Percentiles rank a stretch among this genome's conserved stretches.
phyloP scores from a whole-genome alignment of 2,888 invertebrate genomes.

The Marronus borbonicus region DNA sequence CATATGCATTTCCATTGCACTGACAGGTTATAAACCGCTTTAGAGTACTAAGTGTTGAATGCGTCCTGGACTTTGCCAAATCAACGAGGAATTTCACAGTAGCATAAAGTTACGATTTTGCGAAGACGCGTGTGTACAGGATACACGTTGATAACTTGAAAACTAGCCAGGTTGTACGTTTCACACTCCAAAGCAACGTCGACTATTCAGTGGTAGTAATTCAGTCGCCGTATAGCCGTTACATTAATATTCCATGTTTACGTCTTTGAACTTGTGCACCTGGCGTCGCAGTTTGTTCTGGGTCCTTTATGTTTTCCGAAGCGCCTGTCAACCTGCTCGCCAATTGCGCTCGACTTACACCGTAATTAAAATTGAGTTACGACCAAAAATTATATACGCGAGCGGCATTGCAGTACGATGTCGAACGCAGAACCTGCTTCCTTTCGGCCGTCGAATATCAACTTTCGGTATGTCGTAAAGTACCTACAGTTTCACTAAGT shows the following conservation, averaged over 20 bases:
- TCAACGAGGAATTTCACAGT: not conserved
- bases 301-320: conserved; percentile 33
- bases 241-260: conserved; percentile 55
- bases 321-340: conserved; percentile 41
- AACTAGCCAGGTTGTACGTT: not conserved
- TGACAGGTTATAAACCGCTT: not conserved
- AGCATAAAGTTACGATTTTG: not conserved
- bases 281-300: conserved; percentile 52
- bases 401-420: not conserved
- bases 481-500: not conserved
- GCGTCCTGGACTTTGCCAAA: not conserved
- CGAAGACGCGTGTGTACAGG: not conserved
- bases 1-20: too few species aligned
- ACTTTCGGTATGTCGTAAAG: conserved; percentile 12
- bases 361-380: conserved; percentile 49
- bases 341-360: conserved; percentile 39
- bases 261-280: conserved; percentile 55
- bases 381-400: conserved; percentile 34
- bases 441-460: conserved; percentile 8
- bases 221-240: conserved; percentile 27
- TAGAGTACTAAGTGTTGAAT: not conserved
- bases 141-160: not conserved
- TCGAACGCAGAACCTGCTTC: not conserved
- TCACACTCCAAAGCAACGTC: conserved; percentile 1
- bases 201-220: conserved; percentile 8